Base-by-base conservation (phyloP, 2,888 invertebrate genomes). In the Phaedon cochleariae region DNA sequence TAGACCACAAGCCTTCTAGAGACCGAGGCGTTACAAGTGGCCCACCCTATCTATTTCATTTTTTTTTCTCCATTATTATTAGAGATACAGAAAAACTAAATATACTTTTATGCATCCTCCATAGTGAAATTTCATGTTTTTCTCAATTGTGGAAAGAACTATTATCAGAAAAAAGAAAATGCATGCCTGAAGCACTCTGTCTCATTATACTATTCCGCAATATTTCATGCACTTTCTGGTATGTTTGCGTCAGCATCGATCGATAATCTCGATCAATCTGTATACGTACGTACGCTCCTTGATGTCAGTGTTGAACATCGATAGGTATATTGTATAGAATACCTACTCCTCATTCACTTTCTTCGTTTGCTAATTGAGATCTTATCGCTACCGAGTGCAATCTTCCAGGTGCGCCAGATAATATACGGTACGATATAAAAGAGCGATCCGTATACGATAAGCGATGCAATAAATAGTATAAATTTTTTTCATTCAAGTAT, bases 331-430 rank as follows among this genome's bases (percentile, higher is more conserved):
- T 53, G 17, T 15, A 7, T 18, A 53, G 9, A 18, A 31, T n/a
- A n/a, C n/a, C n/a, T n/a, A n/a, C n/a, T 53, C 52, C 29, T 53
- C 31, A n/a, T 31, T 53, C 52, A 31, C 52, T 53, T 53, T 53
- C 52, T 53, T 15, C 18, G 29, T 31, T 53, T 17, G 52, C 52
- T 53, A 53, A 53, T 53, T 31, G 52, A 53, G 29, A 53, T 53
- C 17, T 53, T 53, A 53, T 53, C 52, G 10, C 12, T 22, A 26
- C 26, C 26, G 26, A 26, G 26, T 17, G 17, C 31, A 7, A 53
- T 53, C 52, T 2, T 29, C 31, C 52, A 53, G 29, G 52, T 53
- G 52, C 52, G 6, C 15, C 15, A 10, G 52, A 29, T 53, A 10
- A 53, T 18, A 10, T 17, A 26, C 29, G 7, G 31, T 9, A 34